phyloP scores from a whole-genome alignment of 2,888 invertebrate species.

The Nomada ferruginata region DNA sequence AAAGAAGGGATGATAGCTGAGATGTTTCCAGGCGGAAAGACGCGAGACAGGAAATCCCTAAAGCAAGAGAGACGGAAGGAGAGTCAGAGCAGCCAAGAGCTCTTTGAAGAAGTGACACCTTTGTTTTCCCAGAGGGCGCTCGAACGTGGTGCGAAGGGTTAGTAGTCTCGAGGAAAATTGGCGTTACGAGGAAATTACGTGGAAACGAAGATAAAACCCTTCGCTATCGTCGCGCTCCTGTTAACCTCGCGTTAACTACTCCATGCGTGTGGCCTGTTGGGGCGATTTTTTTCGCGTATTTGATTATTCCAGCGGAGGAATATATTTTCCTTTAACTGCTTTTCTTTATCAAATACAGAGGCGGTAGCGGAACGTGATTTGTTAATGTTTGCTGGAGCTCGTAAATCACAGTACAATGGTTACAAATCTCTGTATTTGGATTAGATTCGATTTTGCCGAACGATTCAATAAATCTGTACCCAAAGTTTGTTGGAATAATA shows the following conservation, averaged over 20 bases:
- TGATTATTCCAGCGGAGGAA: not conserved
- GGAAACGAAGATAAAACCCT: conserved; percentile 69
- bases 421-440: too few species aligned
- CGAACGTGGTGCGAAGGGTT: conserved; percentile 65
- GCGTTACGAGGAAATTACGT: conserved; percentile 73
- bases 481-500: too few species aligned
- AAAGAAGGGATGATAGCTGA: conserved; percentile 48
- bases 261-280: not conserved
- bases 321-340: not conserved
- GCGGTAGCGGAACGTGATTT: too few species aligned
- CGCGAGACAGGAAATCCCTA: conserved; percentile 61
- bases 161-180: conserved; percentile 74
- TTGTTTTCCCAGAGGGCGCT: conserved; percentile 78
- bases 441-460: too few species aligned
- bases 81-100: conserved; percentile 64
- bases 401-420: too few species aligned
- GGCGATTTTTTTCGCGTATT: not conserved
- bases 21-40: conserved; percentile 70
- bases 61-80: conserved; percentile 51
- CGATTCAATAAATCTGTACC: too few species aligned
- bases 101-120: conserved; percentile 80
- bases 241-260: not conserved
- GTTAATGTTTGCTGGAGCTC: too few species aligned
- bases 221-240: conserved; percentile 18
- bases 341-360: too few species aligned